Evolutionary conservation across 2,797 vertebrate genomes (phyloP), one percentile per base, ranked within the genome.

Genomic region (Melanotaenia parkinsoni): DNA sequence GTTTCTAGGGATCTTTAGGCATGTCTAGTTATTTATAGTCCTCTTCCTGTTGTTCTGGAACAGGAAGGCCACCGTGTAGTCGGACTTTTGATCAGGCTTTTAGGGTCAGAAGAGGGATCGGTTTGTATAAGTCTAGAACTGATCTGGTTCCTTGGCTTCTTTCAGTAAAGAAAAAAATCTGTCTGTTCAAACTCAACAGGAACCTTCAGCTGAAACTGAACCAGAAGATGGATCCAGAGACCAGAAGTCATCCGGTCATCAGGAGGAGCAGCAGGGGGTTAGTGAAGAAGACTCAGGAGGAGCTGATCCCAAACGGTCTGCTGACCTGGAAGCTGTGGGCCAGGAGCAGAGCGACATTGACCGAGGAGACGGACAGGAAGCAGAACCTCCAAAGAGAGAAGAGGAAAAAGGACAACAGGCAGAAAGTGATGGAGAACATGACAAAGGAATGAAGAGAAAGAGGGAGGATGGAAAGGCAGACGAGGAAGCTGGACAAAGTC

Each of bases 391-490:
- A 14, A 82, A 0, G 65, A 74, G 11, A 9, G 47, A 10, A 63
- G 59, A 10, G 57, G 35, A 43, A 18, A 40, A 11, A 35, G 50
- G 50, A 43, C 45, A 14, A 33, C 24, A 18, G 2, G 40, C 32
- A 50, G 86, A 74, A 43, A 53, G 65, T 54, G 76, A 80, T 0
- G 80, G 30, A 65, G 90, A 86, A 20, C 91, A 93, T 51, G 79
- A 63, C 2, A 92, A 93, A 72, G 93, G 92, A 30, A 77, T 86
- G 63, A 95, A 95, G 83, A 92, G 94, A 73, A 95, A 95, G 82
- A 88, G 93, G 22, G 91, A 89, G 0, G 89, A 89, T 0, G 78
- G 40, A 0, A 88, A 87, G 0, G 62, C 45, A 10, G 93, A 89
- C 32, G 87, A 86, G 0, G 86, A 87, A 53, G 65, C 7, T 0